These are phyloP conservation scores for Oreochromis niloticus DNA, from an alignment of 2,113 vertebrate species.

Conservation along the genomic window DNA sequence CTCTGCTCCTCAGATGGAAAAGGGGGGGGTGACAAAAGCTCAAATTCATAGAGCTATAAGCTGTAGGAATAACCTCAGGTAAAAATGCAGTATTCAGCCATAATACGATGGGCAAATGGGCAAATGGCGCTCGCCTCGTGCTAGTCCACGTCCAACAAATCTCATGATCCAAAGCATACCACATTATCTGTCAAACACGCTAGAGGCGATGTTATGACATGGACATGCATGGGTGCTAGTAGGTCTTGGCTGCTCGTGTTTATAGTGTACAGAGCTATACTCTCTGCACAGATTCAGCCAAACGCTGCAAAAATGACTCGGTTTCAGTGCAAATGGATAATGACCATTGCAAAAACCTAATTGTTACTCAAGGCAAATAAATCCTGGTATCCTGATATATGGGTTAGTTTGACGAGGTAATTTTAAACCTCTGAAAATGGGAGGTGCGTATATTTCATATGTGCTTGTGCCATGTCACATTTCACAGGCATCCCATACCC, in stretches of 20 bases:
- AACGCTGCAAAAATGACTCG: not conserved
- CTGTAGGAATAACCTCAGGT: not conserved
- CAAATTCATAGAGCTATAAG: not conserved
- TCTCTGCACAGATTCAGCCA: not conserved
- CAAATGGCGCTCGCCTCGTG: not conserved
- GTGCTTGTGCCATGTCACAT: not conserved
- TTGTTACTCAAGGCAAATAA: not conserved
- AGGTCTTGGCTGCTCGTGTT: not conserved
- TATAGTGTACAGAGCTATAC: not conserved
- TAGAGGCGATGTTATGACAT: not conserved
- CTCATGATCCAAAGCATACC: not conserved
- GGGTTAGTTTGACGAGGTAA: not conserved
- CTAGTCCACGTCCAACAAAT: not conserved
- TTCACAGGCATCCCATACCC: constrained; percentile 86
- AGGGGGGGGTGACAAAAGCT: not conserved
- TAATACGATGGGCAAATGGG: not conserved
- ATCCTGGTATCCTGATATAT: not conserved
- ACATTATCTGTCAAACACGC: not conserved
- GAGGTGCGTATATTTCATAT: not conserved
- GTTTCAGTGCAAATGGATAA: not conserved
- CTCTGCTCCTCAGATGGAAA: not conserved
- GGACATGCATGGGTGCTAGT: not conserved
- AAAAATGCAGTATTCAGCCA: not conserved
- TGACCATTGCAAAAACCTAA: not conserved
- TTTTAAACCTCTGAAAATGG: not conserved